These are phyloP conservation scores for Hemistola chrysoprasaria DNA, from an alignment of 2,888 invertebrate species.

Conservation along the genomic window DNA sequence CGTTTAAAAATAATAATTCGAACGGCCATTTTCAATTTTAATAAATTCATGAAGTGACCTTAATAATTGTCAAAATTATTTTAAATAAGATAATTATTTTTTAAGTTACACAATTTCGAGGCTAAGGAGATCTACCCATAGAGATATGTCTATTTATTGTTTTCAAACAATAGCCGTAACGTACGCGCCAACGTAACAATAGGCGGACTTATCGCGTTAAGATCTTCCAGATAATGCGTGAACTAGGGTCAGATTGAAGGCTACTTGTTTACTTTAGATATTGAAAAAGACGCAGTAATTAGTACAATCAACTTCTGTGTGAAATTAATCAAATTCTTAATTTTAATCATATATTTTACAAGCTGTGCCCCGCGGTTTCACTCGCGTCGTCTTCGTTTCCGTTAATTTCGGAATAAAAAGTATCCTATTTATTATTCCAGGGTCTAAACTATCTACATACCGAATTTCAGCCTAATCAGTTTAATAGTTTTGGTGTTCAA, in stretches of 20 bases:
- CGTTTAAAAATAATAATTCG: too few relatives aligned
- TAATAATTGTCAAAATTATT: slow-evolving; percentile 14
- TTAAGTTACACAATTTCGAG: slow-evolving; percentile 11
- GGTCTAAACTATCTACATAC: too few relatives aligned
- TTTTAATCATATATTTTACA: too few relatives aligned
- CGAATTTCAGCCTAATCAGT: too few relatives aligned
- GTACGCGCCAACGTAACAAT: slow-evolving; percentile 26
- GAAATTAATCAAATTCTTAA: not conserved
- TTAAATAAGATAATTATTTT: slow-evolving; percentile 16
- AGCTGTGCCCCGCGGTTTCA: too few relatives aligned
- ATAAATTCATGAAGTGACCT: slow-evolving; percentile 3
- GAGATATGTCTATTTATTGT: slow-evolving; percentile 22
- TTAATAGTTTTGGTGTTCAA: too few relatives aligned
- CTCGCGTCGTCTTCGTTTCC: too few relatives aligned
- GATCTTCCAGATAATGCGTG: slow-evolving; percentile 26
- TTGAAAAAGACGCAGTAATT: not conserved
- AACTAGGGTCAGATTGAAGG: slow-evolving; percentile 6
- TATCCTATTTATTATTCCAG: too few relatives aligned
- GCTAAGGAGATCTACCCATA: slow-evolving; percentile 24
- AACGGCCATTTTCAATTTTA: too few relatives aligned
- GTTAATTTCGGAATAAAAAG: too few relatives aligned
- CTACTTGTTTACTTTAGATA: too few relatives aligned
- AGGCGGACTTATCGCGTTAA: slow-evolving; percentile 29
- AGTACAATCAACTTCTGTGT: not conserved
- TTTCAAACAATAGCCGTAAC: slow-evolving; percentile 24